These are phyloP conservation scores for Sitta europaea DNA, from an alignment of 2,113 vertebrate genomes.

Conservation along the genomic window DNA sequence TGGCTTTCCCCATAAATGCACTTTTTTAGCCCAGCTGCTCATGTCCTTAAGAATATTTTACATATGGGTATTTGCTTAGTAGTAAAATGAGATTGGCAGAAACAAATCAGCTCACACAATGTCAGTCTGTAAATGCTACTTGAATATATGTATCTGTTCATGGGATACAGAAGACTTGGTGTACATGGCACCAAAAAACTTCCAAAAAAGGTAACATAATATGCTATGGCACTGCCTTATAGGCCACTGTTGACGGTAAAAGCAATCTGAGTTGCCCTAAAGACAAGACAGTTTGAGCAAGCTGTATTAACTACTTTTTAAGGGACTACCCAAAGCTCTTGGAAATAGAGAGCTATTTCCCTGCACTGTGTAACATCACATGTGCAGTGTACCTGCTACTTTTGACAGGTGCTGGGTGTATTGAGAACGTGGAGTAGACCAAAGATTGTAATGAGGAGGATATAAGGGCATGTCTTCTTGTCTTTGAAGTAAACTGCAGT, in stretches of 20 bases:
- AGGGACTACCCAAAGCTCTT: not conserved
- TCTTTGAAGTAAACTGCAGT: not conserved
- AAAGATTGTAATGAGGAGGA: not conserved
- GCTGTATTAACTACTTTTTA: not conserved
- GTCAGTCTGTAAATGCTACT: not conserved
- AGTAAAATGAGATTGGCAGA: not conserved
- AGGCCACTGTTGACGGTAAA: not conserved
- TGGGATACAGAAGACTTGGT: not conserved
- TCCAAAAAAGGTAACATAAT: not conserved
- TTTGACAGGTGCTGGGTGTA: not conserved
- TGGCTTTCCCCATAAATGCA: not conserved
- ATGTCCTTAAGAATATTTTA: not conserved
- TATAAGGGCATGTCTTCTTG: not conserved
- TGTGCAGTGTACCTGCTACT: not conserved
- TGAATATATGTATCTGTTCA: not conserved
- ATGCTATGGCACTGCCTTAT: not conserved
- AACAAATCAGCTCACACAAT: not conserved
- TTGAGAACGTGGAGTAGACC: not conserved
- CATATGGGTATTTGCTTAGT: not conserved
- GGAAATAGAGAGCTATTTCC: not conserved
- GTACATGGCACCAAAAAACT: not conserved
- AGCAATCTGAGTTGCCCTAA: not conserved
- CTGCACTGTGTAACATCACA: not conserved
- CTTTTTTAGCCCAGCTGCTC: not conserved
- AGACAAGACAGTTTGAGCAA: not conserved